Percentiles rank a stretch among this genome's conserved stretches.
phyloP scores from a whole-genome alignment of 1,140 invertebrate genomes.

The Zaprionus inermis region DNA sequence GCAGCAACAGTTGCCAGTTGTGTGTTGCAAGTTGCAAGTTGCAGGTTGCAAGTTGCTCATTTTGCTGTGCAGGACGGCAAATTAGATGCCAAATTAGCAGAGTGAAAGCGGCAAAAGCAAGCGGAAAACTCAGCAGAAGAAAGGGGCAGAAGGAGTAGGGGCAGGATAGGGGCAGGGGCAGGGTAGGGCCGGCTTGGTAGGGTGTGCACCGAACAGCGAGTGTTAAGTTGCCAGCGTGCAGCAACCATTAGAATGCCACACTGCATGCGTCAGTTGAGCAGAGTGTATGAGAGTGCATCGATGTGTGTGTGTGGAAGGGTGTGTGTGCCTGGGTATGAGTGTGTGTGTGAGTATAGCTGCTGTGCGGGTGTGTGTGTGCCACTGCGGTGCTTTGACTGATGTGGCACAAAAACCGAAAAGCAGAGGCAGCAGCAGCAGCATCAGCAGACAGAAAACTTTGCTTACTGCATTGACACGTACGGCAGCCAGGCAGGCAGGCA shows the following conservation, averaged over 20 bases:
- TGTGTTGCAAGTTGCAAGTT: slow-evolving; percentile 13
- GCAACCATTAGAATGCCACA: slow-evolving; percentile 32
- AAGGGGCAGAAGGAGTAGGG: background rate
- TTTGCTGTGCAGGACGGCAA: slow-evolving; percentile 66
- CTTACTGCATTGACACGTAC: slow-evolving; percentile 69
- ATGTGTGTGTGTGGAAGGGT: background rate
- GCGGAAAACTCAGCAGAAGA: slow-evolving; percentile 11
- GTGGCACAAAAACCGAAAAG: slow-evolving; percentile 59
- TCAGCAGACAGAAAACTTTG: slow-evolving; percentile 50
- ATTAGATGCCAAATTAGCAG: slow-evolving; percentile 80
- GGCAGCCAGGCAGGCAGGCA: slow-evolving; percentile 14
- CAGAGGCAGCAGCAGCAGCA: background rate
- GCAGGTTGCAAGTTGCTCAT: slow-evolving; percentile 57
- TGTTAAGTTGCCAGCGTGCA: slow-evolving; percentile 41
- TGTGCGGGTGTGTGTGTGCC: slow-evolving; percentile 38
- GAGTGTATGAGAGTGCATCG: background rate
- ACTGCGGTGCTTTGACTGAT: slow-evolving; percentile 76
- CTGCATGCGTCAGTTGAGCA: slow-evolving; percentile 22
- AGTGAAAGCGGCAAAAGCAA: slow-evolving; percentile 66
- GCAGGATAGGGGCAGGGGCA: background rate
- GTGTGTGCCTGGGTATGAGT: background rate
- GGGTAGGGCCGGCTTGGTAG: background rate
- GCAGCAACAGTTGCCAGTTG: slow-evolving; percentile 38
- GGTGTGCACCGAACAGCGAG: slow-evolving; percentile 18
- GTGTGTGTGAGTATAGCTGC: background rate